Base-by-base conservation (phyloP, 2,797 vertebrate species). In the Apogon hyalosoma region DNA sequence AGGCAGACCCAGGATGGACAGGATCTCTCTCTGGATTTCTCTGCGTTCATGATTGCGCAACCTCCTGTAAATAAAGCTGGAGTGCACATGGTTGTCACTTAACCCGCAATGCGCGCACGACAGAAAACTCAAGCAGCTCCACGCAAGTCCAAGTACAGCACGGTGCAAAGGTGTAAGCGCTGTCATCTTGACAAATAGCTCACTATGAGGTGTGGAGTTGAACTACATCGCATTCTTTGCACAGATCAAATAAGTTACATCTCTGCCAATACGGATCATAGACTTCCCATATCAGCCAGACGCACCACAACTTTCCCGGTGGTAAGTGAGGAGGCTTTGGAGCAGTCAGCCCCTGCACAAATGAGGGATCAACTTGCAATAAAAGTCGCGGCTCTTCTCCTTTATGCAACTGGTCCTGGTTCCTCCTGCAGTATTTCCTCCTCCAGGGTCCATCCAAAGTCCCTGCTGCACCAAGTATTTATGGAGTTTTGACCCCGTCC, bases 21-120 rank as follows among this genome's bases (percentile, higher is more conserved):
- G 97, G 90, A 99, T 99, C 90, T 99, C 98, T 87, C 97, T 95
- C 90, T 99, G 98, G 90, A 99, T 99, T 91, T 99, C 98, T 92
- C 95, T 92, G 89, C 97, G 95, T 70, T 99, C 98, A 78, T 99
- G 98, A 91, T 97, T 98, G 89, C 98, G 95, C 91, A 99, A 93
- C 79, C 97, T 94, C 94, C 98, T 94, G 94, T 99, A 99, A 91
- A 99, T 98, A 90, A 99, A 99, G 82, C 98, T 99, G n/a, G 98
- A 99, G 93, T 99, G 98, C 92, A 98, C 97, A 88, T 99, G 98
- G 92, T 98, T 98, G 92, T 98, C 96, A 87, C 94, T 95, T 77
- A 98, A 91, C 50, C 94, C 93, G 89, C 95, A 96, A 73, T 95
- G 94, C 56, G 94, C 92, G 75, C 94, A 94, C 80, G 94, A 95